These are phyloP conservation scores for Nesogale talazaci DNA, from an alignment of 2,113 vertebrate genomes.

Conservation along the genomic window DNA sequence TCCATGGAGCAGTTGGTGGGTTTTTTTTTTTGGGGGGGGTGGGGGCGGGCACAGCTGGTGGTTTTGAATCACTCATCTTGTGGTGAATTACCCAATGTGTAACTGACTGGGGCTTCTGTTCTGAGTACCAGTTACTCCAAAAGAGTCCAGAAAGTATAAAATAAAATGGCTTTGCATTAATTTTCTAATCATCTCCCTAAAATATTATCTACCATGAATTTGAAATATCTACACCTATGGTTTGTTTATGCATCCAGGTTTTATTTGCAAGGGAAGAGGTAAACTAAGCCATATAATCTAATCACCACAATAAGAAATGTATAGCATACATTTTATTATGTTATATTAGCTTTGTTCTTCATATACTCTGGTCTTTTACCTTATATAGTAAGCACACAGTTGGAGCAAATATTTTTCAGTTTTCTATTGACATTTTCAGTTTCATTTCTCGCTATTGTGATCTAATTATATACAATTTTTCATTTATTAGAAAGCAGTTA, in stretches of 20 bases:
- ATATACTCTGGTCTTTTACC: slow-evolving; percentile 64
- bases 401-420: slow-evolving; percentile 39
- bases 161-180: slow-evolving; percentile 34
- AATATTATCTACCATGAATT: slow-evolving; percentile 57
- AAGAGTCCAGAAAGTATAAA: slow-evolving; percentile 21
- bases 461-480: slow-evolving; percentile 6
- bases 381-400: slow-evolving; percentile 57
- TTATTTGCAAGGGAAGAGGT: slow-evolving; percentile 10
- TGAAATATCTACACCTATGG: neutral
- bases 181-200: slow-evolving; percentile 30
- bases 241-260: slow-evolving; percentile 45
- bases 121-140: neutral
- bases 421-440: slow-evolving; percentile 53
- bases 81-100: too few relatives aligned
- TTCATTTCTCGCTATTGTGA: slow-evolving; percentile 57
- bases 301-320: slow-evolving; percentile 53
- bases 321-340: slow-evolving; percentile 64
- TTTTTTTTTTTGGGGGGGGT: too few relatives aligned
- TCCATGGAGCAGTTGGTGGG: too few relatives aligned
- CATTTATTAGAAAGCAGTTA: slow-evolving; percentile 1
- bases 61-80: too few relatives aligned
- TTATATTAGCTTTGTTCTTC: slow-evolving; percentile 68
- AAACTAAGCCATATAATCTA: slow-evolving; percentile 56
- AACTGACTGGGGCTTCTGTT: too few relatives aligned
- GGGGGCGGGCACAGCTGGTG: too few relatives aligned